Evolutionary conservation across 2,888 invertebrate genomes (phyloP).

Genomic region (Chydorus sphaericus): DNA sequence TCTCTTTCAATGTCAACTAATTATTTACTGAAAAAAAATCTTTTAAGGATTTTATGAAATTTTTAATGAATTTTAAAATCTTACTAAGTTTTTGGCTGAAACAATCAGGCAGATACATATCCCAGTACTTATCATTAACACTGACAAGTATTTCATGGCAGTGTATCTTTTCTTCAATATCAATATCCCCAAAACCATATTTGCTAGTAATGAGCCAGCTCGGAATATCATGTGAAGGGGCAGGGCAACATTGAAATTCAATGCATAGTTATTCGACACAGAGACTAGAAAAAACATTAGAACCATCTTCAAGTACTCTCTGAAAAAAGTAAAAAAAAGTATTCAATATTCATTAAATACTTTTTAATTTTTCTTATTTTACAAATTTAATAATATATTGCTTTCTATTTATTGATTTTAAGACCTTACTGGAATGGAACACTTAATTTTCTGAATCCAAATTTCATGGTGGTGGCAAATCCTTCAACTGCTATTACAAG

Average conservation of each 20-base stretch:
- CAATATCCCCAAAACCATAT: constrained; percentile 65
- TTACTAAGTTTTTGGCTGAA: constrained; percentile 46
- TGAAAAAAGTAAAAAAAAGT: constrained; percentile 21
- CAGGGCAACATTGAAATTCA: constrained; percentile 92
- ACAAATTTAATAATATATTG: too few species aligned
- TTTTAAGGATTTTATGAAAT: constrained; percentile 15
- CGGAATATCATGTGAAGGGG: constrained; percentile 97
- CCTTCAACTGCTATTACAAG: constrained; percentile 79
- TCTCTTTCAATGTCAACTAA: constrained; percentile 3
- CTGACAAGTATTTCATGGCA: constrained; percentile 72
- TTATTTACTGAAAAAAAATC: constrained; percentile 13
- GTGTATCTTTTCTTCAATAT: constrained; percentile 71
- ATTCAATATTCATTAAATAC: not conserved
- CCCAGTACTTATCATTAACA: constrained; percentile 83
- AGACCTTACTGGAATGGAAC: constrained; percentile 45
- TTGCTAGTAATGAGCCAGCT: constrained; percentile 87
- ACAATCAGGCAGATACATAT: constrained; percentile 81
- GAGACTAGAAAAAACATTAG: constrained; percentile 81
- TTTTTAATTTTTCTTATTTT: too few species aligned
- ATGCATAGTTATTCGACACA: constrained; percentile 86
- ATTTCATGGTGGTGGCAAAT: constrained; percentile 60
- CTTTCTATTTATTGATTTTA: constrained; percentile 9
- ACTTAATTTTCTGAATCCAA: constrained; percentile 54
- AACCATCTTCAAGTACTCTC: constrained; percentile 67
- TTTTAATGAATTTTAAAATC: too few species aligned